Base-by-base conservation (phyloP, 2,888 invertebrate genomes). In the Uloborus plumipes region DNA sequence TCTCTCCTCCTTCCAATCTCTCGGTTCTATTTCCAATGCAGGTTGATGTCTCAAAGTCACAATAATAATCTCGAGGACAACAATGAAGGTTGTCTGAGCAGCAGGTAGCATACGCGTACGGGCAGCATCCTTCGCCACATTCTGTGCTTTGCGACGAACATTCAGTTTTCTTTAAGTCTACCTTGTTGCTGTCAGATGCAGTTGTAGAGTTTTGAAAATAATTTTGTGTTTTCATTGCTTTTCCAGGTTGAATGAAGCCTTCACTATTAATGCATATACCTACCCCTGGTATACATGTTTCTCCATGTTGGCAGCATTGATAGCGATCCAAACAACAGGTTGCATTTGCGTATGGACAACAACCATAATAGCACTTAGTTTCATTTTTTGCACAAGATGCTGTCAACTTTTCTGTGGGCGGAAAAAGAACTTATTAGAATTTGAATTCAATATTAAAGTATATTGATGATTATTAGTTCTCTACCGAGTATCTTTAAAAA, bases 1-100 rank as follows among this genome's bases (percentile, higher is more conserved):
- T 9, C 39, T 39, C 39, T n/a, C n/a, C n/a, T n/a, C n/a, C n/a
- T 39, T 39, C 39, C 39, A 39, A 9, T 39, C 9, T 9, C 39
- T 11, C 11, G 9, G 39, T 11, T 39, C 11, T 9, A 39, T 39
- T 39, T 39, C 11, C 6, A 39, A 39, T 39, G 9, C 39, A 39
- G 9, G 39, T 7, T 39, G 39, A 39, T 39, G 39, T 11, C 9
- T 39, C 39, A 39, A 39, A 39, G 39, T 39, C 39, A 39, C 55
- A 55, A 9, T 14, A 14, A 55, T 55, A 55, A 15, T 15, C n/a
- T 18, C n/a, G 11, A 2, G 55, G 55, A 55, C 55, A 55, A 55
- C 55, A 55, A 20, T 55, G 55, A 55, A 55, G 55, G n/a, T 55
- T n/a, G n/a, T 55, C 55, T 11, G 55, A 55, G 20, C 55, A 55